A percentile compares a stretch with the other conserved stretches of the same genome.
Conservation (phyloP, 2,113 vertebrate genomes). For the Murina feae region DNA sequence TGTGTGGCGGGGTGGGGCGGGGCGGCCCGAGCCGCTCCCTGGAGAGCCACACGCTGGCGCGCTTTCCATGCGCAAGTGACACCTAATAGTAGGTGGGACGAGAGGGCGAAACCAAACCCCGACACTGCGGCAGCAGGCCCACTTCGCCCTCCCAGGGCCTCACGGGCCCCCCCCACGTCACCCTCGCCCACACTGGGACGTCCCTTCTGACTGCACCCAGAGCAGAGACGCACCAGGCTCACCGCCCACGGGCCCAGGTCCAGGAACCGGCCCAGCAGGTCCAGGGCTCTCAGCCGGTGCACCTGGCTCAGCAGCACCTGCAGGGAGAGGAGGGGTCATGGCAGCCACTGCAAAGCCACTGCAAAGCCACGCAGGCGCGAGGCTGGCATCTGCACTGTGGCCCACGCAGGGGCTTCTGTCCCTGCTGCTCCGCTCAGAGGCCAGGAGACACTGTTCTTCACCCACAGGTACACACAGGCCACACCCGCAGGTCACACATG, state of each 20-base stretch:
- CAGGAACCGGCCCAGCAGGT: constrained; percentile 93
- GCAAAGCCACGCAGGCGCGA: background rate
- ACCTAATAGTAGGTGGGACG: background rate
- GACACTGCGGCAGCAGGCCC: too few relatives aligned
- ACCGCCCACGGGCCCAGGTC: constrained; percentile 99
- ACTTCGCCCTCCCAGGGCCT: background rate
- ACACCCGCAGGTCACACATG: too few relatives aligned
- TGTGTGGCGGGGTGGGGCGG: rapidly evolving
- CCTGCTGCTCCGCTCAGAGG: too few relatives aligned
- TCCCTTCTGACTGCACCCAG: rapidly evolving
- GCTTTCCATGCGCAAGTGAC: background rate
- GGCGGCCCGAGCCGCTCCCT: rapidly evolving
- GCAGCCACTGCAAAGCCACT: background rate
- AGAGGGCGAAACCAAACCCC: background rate
- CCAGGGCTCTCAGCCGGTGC: constrained; percentile 93
- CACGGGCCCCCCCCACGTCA: rapidly evolving
- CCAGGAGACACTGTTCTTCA: too few relatives aligned
- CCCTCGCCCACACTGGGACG: background rate
- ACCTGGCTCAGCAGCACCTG: constrained; percentile 98
- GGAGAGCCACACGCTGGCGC: rapidly evolving
- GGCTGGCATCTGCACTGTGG: too few relatives aligned
- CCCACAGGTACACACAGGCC: too few relatives aligned
- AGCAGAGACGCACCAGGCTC: constrained; percentile 88
- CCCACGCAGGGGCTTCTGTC: too few relatives aligned
- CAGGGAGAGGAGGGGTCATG: constrained; percentile 26